Conservation (phyloP, 2,113 vertebrate genomes). For the Vulpes ferrilata region DNA sequence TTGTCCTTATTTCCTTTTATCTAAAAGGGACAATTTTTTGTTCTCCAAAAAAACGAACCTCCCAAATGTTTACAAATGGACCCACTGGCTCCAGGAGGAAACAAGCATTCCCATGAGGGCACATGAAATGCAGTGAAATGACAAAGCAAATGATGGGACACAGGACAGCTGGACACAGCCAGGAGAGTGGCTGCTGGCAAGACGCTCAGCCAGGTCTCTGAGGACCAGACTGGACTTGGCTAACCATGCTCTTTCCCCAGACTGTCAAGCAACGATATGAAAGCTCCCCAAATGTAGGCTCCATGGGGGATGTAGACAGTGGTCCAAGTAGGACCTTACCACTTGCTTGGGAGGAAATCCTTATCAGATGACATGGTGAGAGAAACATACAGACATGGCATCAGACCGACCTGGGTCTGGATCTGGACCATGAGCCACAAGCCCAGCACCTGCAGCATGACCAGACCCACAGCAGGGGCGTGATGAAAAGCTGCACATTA, state of each 20-base stretch:
- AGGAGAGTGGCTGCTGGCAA: neutral
- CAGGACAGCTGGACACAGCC: rapidly evolving
- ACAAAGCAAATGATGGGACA: neutral
- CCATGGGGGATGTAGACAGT: rapidly evolving
- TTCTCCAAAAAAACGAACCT: neutral
- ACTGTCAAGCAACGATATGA: neutral
- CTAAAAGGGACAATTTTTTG: neutral
- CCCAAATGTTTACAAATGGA: neutral
- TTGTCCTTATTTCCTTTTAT: neutral
- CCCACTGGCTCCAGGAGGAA: neutral
- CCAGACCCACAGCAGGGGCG: neutral
- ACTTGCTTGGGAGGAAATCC: neutral
- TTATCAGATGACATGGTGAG: neutral
- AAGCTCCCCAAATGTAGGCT: neutral
- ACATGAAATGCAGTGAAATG: neutral
- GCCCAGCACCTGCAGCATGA: neutral
- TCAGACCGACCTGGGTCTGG: neutral
- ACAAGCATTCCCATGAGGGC: neutral
- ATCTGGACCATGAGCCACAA: neutral
- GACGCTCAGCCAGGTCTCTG: neutral
- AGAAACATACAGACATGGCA: neutral
- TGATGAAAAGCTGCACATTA: neutral
- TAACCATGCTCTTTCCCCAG: neutral
- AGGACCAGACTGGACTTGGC: neutral
- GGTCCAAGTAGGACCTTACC: neutral